These are phyloP conservation scores for Pelodiscus sinensis DNA, from an alignment of 2,113 vertebrate genomes.

Conservation along the genomic window DNA sequence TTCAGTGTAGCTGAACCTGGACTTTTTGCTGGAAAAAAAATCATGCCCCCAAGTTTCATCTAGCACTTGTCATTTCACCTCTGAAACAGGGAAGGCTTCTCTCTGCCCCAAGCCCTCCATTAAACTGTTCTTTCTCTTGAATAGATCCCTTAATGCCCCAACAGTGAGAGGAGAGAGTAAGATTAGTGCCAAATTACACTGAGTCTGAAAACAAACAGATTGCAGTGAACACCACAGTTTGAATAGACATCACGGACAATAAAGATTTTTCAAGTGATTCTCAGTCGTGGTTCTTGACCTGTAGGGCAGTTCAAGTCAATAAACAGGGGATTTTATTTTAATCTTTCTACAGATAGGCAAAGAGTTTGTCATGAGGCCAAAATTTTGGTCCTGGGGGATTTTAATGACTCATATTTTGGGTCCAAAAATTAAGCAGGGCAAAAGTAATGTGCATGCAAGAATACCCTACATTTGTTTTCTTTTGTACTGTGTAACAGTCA, in stretches of 20 bases:
- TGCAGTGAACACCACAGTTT: not conserved
- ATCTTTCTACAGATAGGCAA: not conserved
- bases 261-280: not conserved
- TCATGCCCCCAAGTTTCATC: too few relatives aligned
- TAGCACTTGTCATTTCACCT: not conserved
- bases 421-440: slow-evolving; percentile 17
- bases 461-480: slow-evolving; percentile 41
- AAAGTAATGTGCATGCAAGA: slow-evolving; percentile 3
- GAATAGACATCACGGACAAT: not conserved
- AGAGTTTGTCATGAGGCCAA: not conserved
- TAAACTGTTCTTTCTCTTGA: not conserved
- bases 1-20: not conserved
- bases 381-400: not conserved
- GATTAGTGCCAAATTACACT: not conserved
- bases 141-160: not conserved
- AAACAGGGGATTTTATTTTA: not conserved
- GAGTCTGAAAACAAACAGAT: not conserved
- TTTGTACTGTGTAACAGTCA: slow-evolving; percentile 4
- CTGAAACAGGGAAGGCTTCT: not conserved
- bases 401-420: slow-evolving; percentile 3
- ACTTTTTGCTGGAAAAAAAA: not conserved
- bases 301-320: not conserved
- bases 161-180: not conserved
- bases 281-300: not conserved
- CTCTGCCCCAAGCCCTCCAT: accelerated